These are phyloP conservation scores for Xyliphius kryptos DNA, from an alignment of 2,113 vertebrate species.

Conservation along the genomic window DNA sequence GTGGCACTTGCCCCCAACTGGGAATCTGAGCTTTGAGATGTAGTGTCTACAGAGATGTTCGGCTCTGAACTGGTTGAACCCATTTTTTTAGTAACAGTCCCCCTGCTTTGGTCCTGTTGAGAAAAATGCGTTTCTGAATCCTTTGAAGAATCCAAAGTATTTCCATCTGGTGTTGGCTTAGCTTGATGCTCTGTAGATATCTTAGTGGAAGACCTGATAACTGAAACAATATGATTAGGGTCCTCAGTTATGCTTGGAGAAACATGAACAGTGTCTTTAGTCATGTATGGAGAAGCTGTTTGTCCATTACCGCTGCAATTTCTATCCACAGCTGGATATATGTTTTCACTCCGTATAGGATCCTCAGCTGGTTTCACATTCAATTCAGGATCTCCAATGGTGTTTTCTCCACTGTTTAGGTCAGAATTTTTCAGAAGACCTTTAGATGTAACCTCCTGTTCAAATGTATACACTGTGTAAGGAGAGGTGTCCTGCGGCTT, in stretches of 20 bases:
- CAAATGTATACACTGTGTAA: background rate
- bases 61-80: background rate
- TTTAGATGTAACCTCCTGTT: slow-evolving; percentile 25
- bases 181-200: no score
- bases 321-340: background rate
- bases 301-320: slow-evolving; percentile 7
- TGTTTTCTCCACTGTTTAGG: no score
- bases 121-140: background rate
- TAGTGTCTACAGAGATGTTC: background rate
- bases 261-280: no score
- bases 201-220: no score
- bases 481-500: background rate
- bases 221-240: no score
- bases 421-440: no score
- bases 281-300: no score
- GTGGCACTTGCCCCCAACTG: slow-evolving; percentile 17
- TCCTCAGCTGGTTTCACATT: no score
- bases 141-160: background rate
- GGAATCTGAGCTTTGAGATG: slow-evolving; percentile 3
- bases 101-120: background rate
- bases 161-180: background rate
- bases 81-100: background rate
- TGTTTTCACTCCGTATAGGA: background rate
- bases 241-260: no score
- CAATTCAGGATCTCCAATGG: no score